A percentile compares a stretch with the other conserved stretches of the same genome.
phyloP scores from a whole-genome alignment of 1,140 invertebrate genomes.

The Aphaenogaster ashmeadi region DNA sequence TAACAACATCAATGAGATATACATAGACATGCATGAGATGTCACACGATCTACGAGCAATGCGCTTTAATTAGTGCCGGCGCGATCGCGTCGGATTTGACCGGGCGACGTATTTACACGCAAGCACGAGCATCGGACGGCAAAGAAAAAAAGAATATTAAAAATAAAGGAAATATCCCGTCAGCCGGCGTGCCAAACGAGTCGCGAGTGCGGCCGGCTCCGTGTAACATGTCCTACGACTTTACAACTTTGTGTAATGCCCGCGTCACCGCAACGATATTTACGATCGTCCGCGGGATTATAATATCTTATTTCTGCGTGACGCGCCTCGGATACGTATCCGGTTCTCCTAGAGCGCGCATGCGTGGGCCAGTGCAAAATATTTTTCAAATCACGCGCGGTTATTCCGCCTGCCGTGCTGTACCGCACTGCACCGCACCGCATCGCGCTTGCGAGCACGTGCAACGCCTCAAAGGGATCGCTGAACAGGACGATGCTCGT shows the following conservation, averaged over 20 bases:
- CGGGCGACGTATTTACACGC: constrained; percentile 70
- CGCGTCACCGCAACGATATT: constrained; percentile 82
- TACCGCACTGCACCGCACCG: neutral
- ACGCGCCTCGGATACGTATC: constrained; percentile 76
- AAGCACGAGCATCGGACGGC: neutral
- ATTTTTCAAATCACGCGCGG: constrained; percentile 54
- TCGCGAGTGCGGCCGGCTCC: constrained; percentile 42
- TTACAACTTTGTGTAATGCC: constrained; percentile 81
- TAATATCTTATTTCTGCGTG: constrained; percentile 83
- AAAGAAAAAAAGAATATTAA: constrained; percentile 21
- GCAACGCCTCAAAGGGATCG: constrained; percentile 51
- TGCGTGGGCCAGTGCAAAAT: constrained; percentile 67
- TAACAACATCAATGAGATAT: constrained; percentile 64
- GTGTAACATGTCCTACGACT: constrained; percentile 80
- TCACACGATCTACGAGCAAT: constrained; percentile 64
- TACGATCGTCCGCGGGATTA: constrained; percentile 79
- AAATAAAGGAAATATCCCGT: constrained; percentile 41
- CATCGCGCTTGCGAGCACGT: constrained; percentile 19
- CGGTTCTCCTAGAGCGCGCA: constrained; percentile 74
- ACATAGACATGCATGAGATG: constrained; percentile 56
- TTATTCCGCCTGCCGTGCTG: constrained; percentile 28
- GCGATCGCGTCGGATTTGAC: constrained; percentile 43
- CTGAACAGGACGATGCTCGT: constrained; percentile 32
- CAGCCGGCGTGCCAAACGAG: constrained; percentile 37
- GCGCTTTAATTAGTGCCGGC: constrained; percentile 71